Evolutionary conservation across 2,113 vertebrate species (phyloP).

Genomic region (Forbesichthys papilliferus): DNA sequence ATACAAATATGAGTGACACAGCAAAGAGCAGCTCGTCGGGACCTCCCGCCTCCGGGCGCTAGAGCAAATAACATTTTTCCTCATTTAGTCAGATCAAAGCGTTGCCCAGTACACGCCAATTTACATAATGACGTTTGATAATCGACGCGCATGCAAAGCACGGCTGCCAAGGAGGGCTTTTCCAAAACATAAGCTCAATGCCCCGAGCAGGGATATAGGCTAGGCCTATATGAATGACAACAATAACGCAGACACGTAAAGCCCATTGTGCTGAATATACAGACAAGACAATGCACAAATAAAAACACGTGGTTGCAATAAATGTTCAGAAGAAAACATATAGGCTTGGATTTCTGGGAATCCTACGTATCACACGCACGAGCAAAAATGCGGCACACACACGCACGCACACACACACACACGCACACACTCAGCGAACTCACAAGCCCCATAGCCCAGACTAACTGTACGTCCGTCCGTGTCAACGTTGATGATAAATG

Average conservation of each 20-base stretch:
- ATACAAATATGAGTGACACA: conserved; percentile 57
- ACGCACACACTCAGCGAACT: conserved; percentile 11
- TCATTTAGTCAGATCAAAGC: conserved; percentile 70
- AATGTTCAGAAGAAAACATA: background rate
- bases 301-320: background rate
- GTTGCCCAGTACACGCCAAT: conserved; percentile 73
- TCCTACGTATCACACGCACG: background rate
- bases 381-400: background rate
- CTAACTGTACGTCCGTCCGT: conserved; percentile 63
- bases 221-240: conserved; percentile 61
- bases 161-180: conserved; percentile 49
- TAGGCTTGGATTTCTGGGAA: background rate
- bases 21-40: conserved; percentile 60
- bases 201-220: conserved; percentile 47
- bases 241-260: conserved; percentile 46
- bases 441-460: conserved; percentile 23
- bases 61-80: conserved; percentile 70
- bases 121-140: conserved; percentile 79
- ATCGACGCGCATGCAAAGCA: conserved; percentile 56
- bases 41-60: conserved; percentile 48
- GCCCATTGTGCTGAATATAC: conserved; percentile 53
- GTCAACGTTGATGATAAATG: conserved; percentile 84
- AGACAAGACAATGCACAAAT: conserved; percentile 6
- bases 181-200: conserved; percentile 23
- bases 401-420: conserved; percentile 2